phyloP scores from a whole-genome alignment of 2,888 invertebrate species.

The Pollenia labialis region DNA sequence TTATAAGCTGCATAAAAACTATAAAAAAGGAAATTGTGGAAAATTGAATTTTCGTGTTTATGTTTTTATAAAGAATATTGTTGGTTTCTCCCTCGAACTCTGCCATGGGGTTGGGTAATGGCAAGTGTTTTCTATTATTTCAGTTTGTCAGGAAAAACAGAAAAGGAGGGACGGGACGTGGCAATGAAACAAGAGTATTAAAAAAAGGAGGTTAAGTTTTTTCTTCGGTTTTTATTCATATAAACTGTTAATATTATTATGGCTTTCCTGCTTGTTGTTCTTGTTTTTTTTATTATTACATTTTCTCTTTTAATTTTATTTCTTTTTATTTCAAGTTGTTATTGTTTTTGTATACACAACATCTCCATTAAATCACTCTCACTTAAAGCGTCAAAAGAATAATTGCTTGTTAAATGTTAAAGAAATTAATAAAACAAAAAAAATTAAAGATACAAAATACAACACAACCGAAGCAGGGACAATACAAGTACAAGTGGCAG shows the following conservation, averaged over 20 bases:
- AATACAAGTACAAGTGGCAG: background rate
- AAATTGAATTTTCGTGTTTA: constrained; percentile 74
- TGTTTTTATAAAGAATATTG: constrained; percentile 59
- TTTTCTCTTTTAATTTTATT: constrained; percentile 33
- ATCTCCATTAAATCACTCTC: constrained; percentile 61
- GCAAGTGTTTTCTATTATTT: constrained; percentile 43
- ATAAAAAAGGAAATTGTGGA: constrained; percentile 72
- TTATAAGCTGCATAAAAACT: constrained; percentile 66
- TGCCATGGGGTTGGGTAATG: constrained; percentile 26
- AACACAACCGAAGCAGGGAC: constrained; percentile 42
- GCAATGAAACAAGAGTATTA: background rate
- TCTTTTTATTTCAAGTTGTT: constrained; percentile 50
- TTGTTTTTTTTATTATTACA: constrained; percentile 25
- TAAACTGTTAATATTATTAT: constrained; percentile 68
- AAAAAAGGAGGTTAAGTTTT: constrained; percentile 53
- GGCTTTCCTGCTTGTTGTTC: constrained; percentile 45
- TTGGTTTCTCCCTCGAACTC: background rate
- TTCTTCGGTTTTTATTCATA: constrained; percentile 39
- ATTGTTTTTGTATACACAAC: constrained; percentile 52
- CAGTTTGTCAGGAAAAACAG: background rate
- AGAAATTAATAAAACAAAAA: constrained; percentile 6
- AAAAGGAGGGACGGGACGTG: background rate
- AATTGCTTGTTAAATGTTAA: constrained; percentile 64
- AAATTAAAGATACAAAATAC: constrained; percentile 20
- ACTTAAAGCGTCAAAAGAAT: constrained; percentile 64